These are phyloP conservation scores for Orthosia gracilis DNA, from an alignment of 2,888 invertebrate species.

Conservation along the genomic window DNA sequence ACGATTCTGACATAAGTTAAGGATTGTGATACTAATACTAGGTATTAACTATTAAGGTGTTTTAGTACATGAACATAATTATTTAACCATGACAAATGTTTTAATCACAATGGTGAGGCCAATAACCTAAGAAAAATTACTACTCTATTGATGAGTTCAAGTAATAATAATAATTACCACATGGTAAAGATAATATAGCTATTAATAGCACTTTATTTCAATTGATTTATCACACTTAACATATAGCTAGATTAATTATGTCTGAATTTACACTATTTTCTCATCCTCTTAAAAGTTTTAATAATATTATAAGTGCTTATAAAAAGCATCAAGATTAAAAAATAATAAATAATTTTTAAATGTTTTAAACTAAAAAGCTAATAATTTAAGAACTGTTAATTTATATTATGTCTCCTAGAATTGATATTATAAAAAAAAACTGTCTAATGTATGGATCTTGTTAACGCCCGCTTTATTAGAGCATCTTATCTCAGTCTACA, in stretches of 20 bases:
- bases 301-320: not conserved
- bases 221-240: not conserved
- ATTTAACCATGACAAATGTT: not conserved
- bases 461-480: no score
- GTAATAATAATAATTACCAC: constrained; percentile 1
- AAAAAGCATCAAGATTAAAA: not conserved
- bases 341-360: not conserved
- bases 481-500: constrained; percentile 7
- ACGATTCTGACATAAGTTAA: no score
- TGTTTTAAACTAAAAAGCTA: not conserved
- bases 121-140: not conserved
- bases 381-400: not conserved
- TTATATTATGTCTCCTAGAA: not conserved
- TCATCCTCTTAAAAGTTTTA: not conserved
- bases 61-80: not conserved
- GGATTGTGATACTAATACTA: not conserved
- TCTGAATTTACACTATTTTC: not conserved
- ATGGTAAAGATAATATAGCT: constrained; percentile 5
- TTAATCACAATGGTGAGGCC: no score
- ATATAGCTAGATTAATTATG: constrained; percentile 12
- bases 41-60: not conserved
- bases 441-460: no score
- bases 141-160: not conserved
- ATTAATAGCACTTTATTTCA: constrained; percentile 6
- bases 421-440: not conserved